Evolutionary conservation across 1,140 invertebrate genomes (phyloP), one percentile per base, ranked within the genome.

Genomic region (Teleogryllus occipitalis): DNA sequence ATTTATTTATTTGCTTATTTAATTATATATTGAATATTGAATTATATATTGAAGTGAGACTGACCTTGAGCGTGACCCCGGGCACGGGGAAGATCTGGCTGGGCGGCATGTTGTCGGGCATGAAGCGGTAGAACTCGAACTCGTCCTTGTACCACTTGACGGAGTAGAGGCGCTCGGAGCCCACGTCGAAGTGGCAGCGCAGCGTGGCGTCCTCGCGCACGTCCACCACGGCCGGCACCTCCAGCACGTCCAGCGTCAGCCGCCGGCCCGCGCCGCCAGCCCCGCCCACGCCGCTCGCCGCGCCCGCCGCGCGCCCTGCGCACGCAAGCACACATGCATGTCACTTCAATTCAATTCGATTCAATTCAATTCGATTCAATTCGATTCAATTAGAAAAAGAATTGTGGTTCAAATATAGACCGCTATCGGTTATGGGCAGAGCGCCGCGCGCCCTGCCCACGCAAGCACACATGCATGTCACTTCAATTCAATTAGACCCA

Each of bases 121-220:
- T 86, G 82, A 88, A 91, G 80, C 90, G 86, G 86, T 90, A 91
- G 84, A 93, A 93, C 84, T 92, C 91, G 80, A 88, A 87, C 81
- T 89, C 89, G 73, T 91, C 92, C 81, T 91, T 89, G 86, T 96
- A 95, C 94, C 94, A 96, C 87, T 95, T 95, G 82, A 96, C 93
- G 80, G 93, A 91, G 86, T 95, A 95, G 79, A 96, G 87, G 54
- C 89, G 89, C 22, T 89, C 90, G 54, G 89, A 89, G 83, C 94
- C 93, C 84, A 93, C 87, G 85, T 95, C 92, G 84, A 93, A 95
- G 84, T 90, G 89, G 85, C 94, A 95, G 83, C 90, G 90, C 83
- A 95, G 89, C 81, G 89, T 89, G 48, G 91, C 92, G 54, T 89
- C 89, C 80, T 91, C 90, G 72, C 92, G 92, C 65, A 90, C 90